Conservation (phyloP, 2,797 vertebrate genomes). For the Pantherophis vulpinus region DNA sequence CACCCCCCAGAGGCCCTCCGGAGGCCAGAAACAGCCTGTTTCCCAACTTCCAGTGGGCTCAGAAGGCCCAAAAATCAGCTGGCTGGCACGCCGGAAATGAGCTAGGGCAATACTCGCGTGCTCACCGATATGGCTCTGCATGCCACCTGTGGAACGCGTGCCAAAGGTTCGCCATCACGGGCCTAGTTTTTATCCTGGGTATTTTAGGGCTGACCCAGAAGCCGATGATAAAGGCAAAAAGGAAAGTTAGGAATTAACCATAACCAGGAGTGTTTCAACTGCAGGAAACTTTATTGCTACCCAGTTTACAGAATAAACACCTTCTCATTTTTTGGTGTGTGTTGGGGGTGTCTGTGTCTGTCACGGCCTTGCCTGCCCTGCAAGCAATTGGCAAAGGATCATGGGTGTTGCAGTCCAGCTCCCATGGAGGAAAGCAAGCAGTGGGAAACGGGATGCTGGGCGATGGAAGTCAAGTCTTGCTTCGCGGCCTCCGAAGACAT, state of each 20-base stretch:
- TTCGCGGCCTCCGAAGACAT: fast-evolving
- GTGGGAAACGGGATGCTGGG: fast-evolving
- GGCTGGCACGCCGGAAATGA: no score
- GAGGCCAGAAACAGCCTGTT: no score
- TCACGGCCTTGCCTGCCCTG: neutral
- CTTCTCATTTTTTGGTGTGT: neutral
- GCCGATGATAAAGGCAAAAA: neutral
- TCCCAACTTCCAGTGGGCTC: no score
- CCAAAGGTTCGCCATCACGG: no score
- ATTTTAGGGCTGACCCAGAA: neutral
- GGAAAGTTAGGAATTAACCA: neutral
- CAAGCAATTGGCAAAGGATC: neutral
- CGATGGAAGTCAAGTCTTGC: neutral
- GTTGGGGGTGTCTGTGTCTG: fast-evolving
- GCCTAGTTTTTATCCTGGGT: neutral
- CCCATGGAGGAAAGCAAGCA: neutral
- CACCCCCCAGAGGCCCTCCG: no score
- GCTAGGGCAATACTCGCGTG: no score
- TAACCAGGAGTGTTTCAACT: neutral
- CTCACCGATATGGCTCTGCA: no score
- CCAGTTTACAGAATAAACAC: neutral
- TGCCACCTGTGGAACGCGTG: no score
- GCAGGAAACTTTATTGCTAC: neutral
- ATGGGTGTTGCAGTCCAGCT: neutral
- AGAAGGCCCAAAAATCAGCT: no score